Evolutionary conservation across 1,140 invertebrate genomes (phyloP).

Genomic region (Dermatophagoides farinae): DNA sequence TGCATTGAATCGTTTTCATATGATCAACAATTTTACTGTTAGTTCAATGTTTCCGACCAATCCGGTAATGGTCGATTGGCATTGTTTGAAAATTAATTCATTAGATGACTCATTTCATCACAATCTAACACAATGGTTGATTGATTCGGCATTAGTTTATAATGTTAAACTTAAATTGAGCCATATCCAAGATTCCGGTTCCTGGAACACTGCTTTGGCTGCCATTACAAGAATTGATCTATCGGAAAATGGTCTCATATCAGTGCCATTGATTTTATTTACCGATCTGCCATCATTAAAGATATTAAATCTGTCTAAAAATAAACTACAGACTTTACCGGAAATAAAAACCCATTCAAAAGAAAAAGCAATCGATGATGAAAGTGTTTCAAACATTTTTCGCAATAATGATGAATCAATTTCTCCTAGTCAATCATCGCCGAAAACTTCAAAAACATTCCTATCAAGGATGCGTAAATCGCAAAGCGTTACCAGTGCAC

Average conservation of each 20-base stretch:
- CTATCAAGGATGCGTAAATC: conserved; percentile 11
- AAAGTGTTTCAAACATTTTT: neutral
- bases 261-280: conserved; percentile 59
- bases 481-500: neutral
- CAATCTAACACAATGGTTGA: conserved; percentile 52
- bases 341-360: conserved; percentile 10
- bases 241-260: conserved; percentile 63
- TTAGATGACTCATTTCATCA: conserved; percentile 35
- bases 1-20: neutral
- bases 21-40: conserved; percentile 19
- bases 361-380: neutral
- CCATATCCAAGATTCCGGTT: conserved; percentile 23
- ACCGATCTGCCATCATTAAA: conserved; percentile 45
- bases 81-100: conserved; percentile 32
- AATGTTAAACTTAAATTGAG: conserved; percentile 52
- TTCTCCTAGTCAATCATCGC: neutral
- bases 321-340: conserved; percentile 55
- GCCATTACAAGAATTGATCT: conserved; percentile 84
- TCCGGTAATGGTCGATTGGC: conserved; percentile 86
- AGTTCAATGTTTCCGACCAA: conserved; percentile 54
- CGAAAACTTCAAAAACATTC: neutral
- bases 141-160: conserved; percentile 53
- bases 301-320: conserved; percentile 64
- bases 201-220: conserved; percentile 39
- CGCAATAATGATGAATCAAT: neutral